Conservation (phyloP, 2,888 invertebrate species). For the Heliconius cydno region DNA sequence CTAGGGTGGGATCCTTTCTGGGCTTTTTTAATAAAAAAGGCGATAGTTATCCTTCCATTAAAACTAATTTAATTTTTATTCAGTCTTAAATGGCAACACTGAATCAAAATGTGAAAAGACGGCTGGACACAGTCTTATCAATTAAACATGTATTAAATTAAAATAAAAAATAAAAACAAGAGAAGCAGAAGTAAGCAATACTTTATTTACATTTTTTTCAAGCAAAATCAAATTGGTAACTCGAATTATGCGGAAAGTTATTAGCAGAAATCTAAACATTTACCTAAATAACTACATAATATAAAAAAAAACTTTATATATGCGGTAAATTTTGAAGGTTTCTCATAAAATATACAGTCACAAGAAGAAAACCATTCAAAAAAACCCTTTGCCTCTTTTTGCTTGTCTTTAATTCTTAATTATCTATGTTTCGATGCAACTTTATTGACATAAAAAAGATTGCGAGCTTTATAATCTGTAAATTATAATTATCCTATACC, state of each 20-base stretch:
- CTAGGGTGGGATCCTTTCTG: conserved; percentile 75
- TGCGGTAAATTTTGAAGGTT: conserved; percentile 73
- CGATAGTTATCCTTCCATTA: conserved; percentile 46
- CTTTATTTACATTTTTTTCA: conserved; percentile 72
- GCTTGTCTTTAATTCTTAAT: conserved; percentile 70
- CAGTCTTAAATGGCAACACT: conserved; percentile 75
- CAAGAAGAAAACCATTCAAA: conserved; percentile 76
- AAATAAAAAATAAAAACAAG: conserved; percentile 44
- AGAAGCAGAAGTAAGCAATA: conserved; percentile 57
- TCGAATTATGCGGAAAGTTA: conserved; percentile 74
- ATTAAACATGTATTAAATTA: conserved; percentile 37
- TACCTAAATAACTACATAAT: conserved; percentile 58
- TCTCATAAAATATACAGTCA: conserved; percentile 74
- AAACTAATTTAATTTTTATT: conserved; percentile 54
- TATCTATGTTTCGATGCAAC: conserved; percentile 55
- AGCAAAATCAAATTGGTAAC: conserved; percentile 76
- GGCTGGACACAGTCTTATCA: conserved; percentile 41
- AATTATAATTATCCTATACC: conserved; percentile 37
- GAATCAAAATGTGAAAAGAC: conserved; percentile 54
- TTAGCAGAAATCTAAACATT: conserved; percentile 43
- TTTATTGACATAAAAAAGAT: conserved; percentile 54
- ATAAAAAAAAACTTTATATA: conserved; percentile 51
- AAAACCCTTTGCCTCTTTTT: conserved; percentile 76
- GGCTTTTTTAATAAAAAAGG: conserved; percentile 52
- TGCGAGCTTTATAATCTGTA: conserved; percentile 33